Conservation (phyloP, 2,113 vertebrate genomes). For the Spea multiplicata region DNA sequence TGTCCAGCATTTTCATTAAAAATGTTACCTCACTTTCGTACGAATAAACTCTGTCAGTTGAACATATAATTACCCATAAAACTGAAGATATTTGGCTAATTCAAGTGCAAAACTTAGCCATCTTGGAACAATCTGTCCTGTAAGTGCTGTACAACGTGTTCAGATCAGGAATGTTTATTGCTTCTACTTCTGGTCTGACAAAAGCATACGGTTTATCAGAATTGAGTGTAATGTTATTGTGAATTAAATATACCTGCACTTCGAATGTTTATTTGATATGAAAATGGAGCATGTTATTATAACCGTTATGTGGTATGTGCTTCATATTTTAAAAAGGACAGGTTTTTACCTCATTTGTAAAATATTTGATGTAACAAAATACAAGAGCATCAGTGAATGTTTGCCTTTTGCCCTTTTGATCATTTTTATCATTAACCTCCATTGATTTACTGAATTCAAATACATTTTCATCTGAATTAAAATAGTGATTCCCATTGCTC, state of each 20-base stretch:
- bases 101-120: not conserved
- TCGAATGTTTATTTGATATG: not conserved
- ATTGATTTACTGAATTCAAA: no score
- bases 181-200: not conserved
- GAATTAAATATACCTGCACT: not conserved
- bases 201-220: not conserved
- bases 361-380: no score
- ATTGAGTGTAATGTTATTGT: not conserved
- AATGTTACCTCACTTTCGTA: not conserved
- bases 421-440: no score
- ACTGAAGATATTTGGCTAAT: not conserved
- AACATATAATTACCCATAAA: not conserved
- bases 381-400: no score
- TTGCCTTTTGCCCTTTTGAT: no score
- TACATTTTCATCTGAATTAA: no score
- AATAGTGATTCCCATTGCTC: no score
- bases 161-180: conserved; percentile 9
- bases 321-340: no score
- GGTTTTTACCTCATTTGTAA: no score
- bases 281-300: no score
- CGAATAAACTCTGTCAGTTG: no score
- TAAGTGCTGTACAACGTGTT: conserved; percentile 2
- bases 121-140: not conserved
- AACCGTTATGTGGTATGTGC: no score
- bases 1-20: not conserved